Base-by-base conservation (phyloP, 2,797 vertebrate species). In the Protonibea diacanthus region DNA sequence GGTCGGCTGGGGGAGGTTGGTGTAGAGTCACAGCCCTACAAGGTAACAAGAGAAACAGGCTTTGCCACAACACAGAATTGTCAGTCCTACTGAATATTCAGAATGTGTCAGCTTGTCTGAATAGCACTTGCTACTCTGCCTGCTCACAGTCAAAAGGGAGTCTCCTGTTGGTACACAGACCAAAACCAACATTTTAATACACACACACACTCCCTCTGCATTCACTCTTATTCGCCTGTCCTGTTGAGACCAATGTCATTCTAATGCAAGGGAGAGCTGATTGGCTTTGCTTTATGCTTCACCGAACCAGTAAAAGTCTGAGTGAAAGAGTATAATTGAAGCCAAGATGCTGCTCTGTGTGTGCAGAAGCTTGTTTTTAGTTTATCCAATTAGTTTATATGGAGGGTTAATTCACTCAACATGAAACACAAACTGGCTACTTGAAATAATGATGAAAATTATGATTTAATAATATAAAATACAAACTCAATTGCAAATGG, bases 71-170 rank as follows among this genome's bases (percentile, higher is more conserved):
- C 85, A 82, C 74, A 58, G 82, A 56, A 66, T 73, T 89, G 82
- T 80, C 71, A 80, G 15, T 60, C 67, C 58, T 70, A 65, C 85
- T 90, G 71, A 87, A 87, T 88, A 90, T 91, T 81, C 83, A 79
- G 56, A 55, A 68, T 62, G 52, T 56, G 52, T 79, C 80, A 63
- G 52, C 80, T 61, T 69, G 87, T 60, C 82, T 83, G 73, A 87
- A 88, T 76, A 89, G 83, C 77, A 83, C 82, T 80, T 88, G 88
- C 84, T 90, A 72, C 78, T 84, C 79, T 75, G 70, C 68, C 63
- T 70, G 80, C 21, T 80, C 57, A 12, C 60, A 71, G 25, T 71
- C 53, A 70, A 52, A 61, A 33, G 18, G 78, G 53, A 76, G 65
- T 82, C 80, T 88, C 73, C 69, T 79, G 70, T 67, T 59, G 63